These are phyloP conservation scores for Scolopax bukidnonensis DNA, from an alignment of 2,797 vertebrate genomes.

Conservation along the genomic window DNA sequence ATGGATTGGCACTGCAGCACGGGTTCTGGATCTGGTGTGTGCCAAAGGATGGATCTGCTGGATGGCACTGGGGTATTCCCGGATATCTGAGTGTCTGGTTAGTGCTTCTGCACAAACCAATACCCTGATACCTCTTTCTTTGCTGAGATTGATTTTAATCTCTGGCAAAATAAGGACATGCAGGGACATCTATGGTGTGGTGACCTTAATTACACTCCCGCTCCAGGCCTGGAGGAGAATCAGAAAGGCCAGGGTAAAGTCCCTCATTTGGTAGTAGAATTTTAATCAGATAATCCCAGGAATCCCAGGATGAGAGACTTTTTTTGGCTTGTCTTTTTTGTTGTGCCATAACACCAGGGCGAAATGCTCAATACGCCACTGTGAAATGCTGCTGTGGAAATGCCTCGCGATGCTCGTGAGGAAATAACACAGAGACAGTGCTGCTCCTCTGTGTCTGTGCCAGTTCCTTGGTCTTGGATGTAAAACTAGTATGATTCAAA, in stretches of 20 bases:
- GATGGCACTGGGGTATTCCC: not conserved
- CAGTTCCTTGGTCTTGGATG: not conserved
- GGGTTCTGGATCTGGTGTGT: not conserved
- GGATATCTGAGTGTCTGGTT: not conserved
- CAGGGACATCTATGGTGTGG: not conserved
- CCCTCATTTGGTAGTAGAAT: not conserved
- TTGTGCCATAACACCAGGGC: not conserved
- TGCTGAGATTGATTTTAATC: not conserved
- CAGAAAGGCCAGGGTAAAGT: not conserved
- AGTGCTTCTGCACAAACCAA: not conserved
- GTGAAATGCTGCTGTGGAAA: not conserved
- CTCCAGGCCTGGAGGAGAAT: not conserved
- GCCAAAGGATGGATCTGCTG: not conserved
- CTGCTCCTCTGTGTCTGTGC: not conserved
- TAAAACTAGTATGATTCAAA: not conserved
- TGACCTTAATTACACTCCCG: not conserved
- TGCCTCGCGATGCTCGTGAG: not conserved
- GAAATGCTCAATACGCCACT: not conserved
- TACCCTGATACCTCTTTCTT: not conserved
- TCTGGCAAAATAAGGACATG: not conserved
- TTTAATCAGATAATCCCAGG: constrained; percentile 16
- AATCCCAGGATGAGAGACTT: not conserved
- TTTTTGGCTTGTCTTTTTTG: not conserved
- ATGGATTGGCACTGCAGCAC: not conserved
- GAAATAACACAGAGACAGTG: not conserved